Evolutionary conservation across 2,113 vertebrate genomes (phyloP), one percentile per base, ranked within the genome.

Genomic region (Eudorcas thomsonii): DNA sequence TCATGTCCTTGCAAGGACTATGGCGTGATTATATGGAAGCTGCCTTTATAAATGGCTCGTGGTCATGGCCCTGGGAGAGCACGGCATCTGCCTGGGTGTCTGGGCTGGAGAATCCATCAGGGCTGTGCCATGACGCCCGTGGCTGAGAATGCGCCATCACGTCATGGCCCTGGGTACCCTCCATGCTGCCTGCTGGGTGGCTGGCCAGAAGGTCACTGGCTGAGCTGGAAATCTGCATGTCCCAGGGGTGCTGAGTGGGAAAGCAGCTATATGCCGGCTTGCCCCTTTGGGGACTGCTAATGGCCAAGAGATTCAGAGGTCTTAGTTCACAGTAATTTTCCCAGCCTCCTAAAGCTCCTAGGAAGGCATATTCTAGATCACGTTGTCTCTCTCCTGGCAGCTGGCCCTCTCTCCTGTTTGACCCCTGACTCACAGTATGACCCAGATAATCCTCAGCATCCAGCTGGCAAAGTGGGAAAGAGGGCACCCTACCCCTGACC

Each of bases 51-150:
- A 87, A 98, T 50, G 96, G 91, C 52, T 88, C 36, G 0, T 25
- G 91, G 97, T 78, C 93, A 1, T 4, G 86, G 94, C 82, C 82
- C 95, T 25, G 43, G 59, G 85, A 87, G 25, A 93, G 45, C 45
- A 25, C 30, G 3, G n/a, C 0, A 6, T 64, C 91, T 62, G 91
- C 74, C 88, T 3, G 59, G 30, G 6, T 5, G 96, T 98, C 97
- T 97, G 90, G 81, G 36, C 91, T 60, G 43, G 64, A 94, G 88
- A 88, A 90, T 96, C 77, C 86, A 95, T 97, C 97, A 98, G 91
- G 54, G 50, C 39, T 15, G 26, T 87, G 90, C 87, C 84, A 81
- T 98, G 96, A 98, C 2, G 48, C 84, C 59, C 33, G 4, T 10
- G 92, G 95, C 98, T 92, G 84, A 92, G 97, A 97, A 97, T 95